Conservation (phyloP, 2,888 invertebrate species). For the Chymomyza caudatula region DNA sequence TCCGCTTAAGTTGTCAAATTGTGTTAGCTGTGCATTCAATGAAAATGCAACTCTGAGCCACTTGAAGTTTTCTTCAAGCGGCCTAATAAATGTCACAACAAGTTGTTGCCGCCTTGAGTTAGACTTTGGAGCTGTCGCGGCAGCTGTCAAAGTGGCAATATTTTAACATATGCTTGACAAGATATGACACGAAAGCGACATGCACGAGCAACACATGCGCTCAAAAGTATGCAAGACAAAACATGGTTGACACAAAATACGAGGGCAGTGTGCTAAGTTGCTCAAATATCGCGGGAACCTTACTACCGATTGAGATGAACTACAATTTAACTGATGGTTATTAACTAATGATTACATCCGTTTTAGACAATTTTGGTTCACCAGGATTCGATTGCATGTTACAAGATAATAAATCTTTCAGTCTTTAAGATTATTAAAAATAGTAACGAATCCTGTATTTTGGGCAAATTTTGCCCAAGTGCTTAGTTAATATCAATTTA, state of each 20-base stretch:
- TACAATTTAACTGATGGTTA: too few relatives aligned
- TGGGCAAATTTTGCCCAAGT: too few relatives aligned
- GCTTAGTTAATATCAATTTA: too few relatives aligned
- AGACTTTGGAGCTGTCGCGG: conserved; percentile 14
- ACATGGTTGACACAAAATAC: not conserved
- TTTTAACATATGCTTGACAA: conserved; percentile 43
- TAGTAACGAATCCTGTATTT: too few relatives aligned
- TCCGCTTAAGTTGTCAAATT: conserved; percentile 57
- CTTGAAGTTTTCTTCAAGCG: not conserved
- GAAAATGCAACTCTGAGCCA: not conserved
- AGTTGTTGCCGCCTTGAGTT: not conserved
- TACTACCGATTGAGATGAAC: too few relatives aligned
- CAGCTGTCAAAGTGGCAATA: conserved; percentile 37
- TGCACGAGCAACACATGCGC: conserved; percentile 21
- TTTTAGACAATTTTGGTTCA: too few relatives aligned
- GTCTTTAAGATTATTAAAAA: too few relatives aligned
- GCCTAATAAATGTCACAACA: not conserved
- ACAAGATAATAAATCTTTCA: too few relatives aligned
- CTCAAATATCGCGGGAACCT: too few relatives aligned
- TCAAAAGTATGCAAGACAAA: conserved; percentile 9
- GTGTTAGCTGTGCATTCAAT: conserved; percentile 32
- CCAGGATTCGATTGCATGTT: too few relatives aligned
- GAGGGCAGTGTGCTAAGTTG: not conserved
- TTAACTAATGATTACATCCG: too few relatives aligned
- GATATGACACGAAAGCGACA: conserved; percentile 23